Evolutionary conservation across 2,113 vertebrate species (phyloP).

Genomic region (Sylvietta virens): DNA sequence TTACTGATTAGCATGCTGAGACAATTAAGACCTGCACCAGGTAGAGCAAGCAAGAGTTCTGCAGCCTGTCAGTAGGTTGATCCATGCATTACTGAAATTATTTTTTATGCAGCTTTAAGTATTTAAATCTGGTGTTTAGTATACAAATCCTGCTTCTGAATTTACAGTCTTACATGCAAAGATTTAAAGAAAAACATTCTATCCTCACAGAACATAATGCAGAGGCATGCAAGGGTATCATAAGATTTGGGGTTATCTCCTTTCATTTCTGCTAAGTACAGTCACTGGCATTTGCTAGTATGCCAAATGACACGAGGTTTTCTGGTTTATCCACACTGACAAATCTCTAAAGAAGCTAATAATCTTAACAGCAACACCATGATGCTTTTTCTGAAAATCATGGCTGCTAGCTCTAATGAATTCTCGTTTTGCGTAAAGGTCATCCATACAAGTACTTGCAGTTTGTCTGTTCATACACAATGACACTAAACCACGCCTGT

Average conservation of each 20-base stretch:
- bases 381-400: not conserved
- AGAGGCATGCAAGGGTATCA: not conserved
- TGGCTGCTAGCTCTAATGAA: not conserved
- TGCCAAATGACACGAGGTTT: not conserved
- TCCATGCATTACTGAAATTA: not conserved
- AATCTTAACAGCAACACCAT: not conserved
- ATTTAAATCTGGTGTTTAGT: conserved; percentile 15
- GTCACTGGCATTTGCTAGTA: not conserved
- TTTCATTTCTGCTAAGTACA: not conserved
- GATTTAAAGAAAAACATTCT: not conserved
- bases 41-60: not conserved
- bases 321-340: not conserved
- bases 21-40: not conserved
- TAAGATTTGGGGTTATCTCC: conserved; percentile 8
- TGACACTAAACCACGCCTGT: not conserved
- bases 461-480: not conserved
- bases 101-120: not conserved
- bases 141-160: conserved; percentile 25
- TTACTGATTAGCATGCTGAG: not conserved
- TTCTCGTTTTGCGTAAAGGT: not conserved
- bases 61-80: not conserved
- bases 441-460: not conserved
- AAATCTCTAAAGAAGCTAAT: not conserved
- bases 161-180: not conserved
- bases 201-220: not conserved